phyloP scores from a whole-genome alignment of 1,140 invertebrate genomes.

The Proctacanthus coquilletti region DNA sequence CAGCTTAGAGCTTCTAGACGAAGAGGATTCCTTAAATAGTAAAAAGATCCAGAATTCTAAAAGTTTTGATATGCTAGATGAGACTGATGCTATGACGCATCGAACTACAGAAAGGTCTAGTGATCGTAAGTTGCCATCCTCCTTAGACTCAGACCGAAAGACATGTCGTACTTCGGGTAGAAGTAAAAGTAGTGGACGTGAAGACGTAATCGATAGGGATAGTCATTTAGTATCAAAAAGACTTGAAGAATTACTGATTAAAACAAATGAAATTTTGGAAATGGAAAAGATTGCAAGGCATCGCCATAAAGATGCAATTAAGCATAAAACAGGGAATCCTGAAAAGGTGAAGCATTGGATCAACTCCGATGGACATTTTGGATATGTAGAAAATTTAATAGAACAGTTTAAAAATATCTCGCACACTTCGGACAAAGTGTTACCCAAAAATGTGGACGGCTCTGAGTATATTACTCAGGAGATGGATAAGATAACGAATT shows the following conservation, averaged over 20 bases:
- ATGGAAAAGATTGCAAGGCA: slow-evolving; percentile 13
- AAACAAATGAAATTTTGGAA: slow-evolving; percentile 25
- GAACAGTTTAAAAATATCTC: neutral
- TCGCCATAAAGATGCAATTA: slow-evolving; percentile 2
- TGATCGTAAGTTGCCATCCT: too few relatives aligned
- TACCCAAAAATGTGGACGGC: too few relatives aligned
- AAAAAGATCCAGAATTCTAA: slow-evolving; percentile 26
- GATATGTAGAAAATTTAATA: neutral
- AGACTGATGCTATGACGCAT: slow-evolving; percentile 15
- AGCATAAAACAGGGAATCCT: neutral
- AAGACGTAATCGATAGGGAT: neutral
- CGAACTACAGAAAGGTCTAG: slow-evolving; percentile 11
- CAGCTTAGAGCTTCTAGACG: slow-evolving; percentile 45
- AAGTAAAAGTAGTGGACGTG: neutral
- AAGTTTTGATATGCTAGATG: slow-evolving; percentile 14
- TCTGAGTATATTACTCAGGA: slow-evolving; percentile 1
- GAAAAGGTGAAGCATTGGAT: neutral
- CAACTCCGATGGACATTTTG: neutral
- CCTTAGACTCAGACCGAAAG: neutral
- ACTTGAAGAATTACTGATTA: slow-evolving; percentile 18
- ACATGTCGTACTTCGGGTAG: neutral
- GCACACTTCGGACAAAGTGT: too few relatives aligned
- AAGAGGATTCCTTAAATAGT: slow-evolving; percentile 21
- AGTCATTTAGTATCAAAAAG: slow-evolving; percentile 22
- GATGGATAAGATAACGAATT: slow-evolving; percentile 4